These are phyloP conservation scores for Neodiprion fabricii DNA, from an alignment of 1,140 invertebrate species.

Conservation along the genomic window DNA sequence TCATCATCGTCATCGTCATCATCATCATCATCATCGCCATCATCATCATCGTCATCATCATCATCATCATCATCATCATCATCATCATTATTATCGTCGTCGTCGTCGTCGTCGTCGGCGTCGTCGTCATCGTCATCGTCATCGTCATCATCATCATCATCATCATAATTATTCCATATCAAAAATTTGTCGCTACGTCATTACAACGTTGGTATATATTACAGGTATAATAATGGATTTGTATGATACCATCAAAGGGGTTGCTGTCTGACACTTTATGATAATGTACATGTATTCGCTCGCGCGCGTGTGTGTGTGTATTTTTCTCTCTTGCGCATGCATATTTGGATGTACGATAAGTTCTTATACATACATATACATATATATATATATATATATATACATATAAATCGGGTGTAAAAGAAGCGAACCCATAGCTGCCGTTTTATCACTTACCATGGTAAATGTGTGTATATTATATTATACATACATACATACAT, in stretches of 20 bases:
- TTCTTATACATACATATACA: slow-evolving; percentile 14
- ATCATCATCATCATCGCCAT: background rate
- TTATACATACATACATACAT: background rate
- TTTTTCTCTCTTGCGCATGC: background rate
- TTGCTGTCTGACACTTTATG: background rate
- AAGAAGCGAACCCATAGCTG: slow-evolving; percentile 46
- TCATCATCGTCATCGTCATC: too few relatives aligned
- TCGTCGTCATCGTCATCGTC: too few relatives aligned
- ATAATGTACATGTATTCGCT: slow-evolving; percentile 23
- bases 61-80: too few relatives aligned
- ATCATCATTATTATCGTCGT: too few relatives aligned
- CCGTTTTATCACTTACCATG: slow-evolving; percentile 57
- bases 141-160: too few relatives aligned
- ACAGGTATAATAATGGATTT: background rate
- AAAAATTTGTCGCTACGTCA: background rate
- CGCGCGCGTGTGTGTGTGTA: slow-evolving; percentile 11
- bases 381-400: too few relatives aligned
- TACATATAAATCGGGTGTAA: slow-evolving; percentile 10
- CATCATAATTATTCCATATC: background rate
- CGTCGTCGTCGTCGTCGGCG: too few relatives aligned
- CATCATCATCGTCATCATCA: too few relatives aligned
- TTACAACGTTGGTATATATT: background rate
- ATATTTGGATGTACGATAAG: slow-evolving; percentile 16
- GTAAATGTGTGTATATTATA: slow-evolving; percentile 53
- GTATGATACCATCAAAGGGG: background rate